A percentile compares a stretch with the other conserved stretches of the same genome.
phyloP scores from a whole-genome alignment of 2,113 vertebrate genomes.

The Turnix velox region DNA sequence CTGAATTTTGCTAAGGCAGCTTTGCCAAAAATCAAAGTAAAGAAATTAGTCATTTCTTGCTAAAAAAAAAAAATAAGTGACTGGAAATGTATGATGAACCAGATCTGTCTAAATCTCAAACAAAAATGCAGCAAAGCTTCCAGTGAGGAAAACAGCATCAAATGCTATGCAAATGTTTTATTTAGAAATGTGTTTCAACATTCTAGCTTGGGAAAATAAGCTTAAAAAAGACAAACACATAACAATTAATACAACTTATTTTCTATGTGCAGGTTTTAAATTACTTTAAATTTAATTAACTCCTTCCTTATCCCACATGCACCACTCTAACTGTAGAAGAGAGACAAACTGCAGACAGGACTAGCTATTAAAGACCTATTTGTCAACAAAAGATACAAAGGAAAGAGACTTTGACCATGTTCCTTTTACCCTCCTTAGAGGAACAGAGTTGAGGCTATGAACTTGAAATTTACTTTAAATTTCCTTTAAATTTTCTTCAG shows the following conservation, averaged over 20 bases:
- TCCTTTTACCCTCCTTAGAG: background rate
- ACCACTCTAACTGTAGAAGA: background rate
- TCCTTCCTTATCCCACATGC: background rate
- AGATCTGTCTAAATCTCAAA: conserved; percentile 26
- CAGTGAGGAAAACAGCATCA: background rate
- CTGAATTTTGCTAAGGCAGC: background rate
- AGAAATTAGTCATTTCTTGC: background rate
- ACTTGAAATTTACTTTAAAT: background rate
- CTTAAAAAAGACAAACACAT: background rate
- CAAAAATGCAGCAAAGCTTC: background rate
- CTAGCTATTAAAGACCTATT: background rate
- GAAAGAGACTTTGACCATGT: background rate
- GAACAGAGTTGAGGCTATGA: background rate
- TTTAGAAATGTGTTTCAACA: background rate
- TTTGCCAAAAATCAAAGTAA: background rate
- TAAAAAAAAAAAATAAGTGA: background rate
- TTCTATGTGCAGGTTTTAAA: background rate
- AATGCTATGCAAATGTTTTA: background rate
- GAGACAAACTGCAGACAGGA: background rate
- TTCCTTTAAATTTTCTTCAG: too few relatives aligned
- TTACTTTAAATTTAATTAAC: background rate
- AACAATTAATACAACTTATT: background rate
- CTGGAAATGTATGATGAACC: background rate
- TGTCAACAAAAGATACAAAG: background rate
- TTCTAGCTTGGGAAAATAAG: background rate